A percentile compares a stretch with the other conserved stretches of the same genome.
Evolutionary conservation across 2,797 vertebrate species (phyloP).

Genomic region (Pterois miles): DNA sequence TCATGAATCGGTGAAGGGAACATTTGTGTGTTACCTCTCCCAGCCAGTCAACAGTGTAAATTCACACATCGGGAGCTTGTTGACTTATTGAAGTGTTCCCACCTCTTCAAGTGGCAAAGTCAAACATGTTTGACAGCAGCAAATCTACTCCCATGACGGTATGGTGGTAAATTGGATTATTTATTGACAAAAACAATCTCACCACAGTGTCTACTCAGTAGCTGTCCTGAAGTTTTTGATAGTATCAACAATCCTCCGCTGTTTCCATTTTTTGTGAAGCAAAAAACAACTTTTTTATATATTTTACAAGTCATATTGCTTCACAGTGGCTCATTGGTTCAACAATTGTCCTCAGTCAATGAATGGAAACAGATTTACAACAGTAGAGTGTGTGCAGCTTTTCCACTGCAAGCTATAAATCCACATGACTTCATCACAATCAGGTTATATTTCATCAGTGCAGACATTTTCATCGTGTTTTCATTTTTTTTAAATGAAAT

Average conservation of each 20-base stretch:
- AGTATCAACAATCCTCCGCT: background rate
- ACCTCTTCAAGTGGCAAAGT: background rate
- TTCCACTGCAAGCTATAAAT: slow-evolving; percentile 9
- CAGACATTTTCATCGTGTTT: background rate
- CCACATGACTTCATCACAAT: background rate
- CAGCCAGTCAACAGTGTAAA: background rate
- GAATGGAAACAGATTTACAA: background rate
- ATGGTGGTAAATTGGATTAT: background rate
- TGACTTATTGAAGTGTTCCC: background rate
- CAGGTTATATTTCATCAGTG: background rate
- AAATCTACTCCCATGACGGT: background rate
- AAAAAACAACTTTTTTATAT: background rate
- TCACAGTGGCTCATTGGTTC: background rate
- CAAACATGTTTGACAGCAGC: background rate
- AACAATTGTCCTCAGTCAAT: background rate
- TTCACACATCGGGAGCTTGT: background rate
- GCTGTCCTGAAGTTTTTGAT: background rate
- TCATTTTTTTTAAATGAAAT: background rate
- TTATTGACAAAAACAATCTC: background rate
- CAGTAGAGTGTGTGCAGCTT: background rate
- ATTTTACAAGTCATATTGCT: background rate
- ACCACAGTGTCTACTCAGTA: background rate
- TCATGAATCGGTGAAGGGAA: background rate
- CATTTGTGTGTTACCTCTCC: background rate
- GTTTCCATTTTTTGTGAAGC: background rate